Conservation (phyloP, 2,888 invertebrate genomes). For the Epicampocera succincta region DNA sequence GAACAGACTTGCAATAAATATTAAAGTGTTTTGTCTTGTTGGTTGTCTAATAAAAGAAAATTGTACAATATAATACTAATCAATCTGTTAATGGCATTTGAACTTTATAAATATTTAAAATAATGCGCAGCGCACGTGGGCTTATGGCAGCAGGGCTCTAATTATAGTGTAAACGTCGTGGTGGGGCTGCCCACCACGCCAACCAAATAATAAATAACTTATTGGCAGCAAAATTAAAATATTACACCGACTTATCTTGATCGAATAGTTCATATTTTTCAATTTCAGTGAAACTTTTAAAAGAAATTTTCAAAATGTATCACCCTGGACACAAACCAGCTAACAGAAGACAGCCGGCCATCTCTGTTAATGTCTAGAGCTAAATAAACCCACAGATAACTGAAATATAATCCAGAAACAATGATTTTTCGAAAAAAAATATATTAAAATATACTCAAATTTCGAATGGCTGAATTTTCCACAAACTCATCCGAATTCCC, state of each 20-base stretch:
- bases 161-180: constrained; percentile 5
- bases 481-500: no score
- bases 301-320: no score
- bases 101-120: constrained; percentile 26
- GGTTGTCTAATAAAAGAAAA: not conserved
- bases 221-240: not conserved
- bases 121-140: constrained; percentile 3
- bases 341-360: no score
- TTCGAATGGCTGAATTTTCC: no score
- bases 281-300: no score
- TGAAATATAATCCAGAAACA: no score
- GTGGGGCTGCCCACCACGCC: constrained; percentile 19
- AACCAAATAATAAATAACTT: not conserved
- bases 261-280: not conserved
- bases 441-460: no score
- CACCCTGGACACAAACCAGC: no score
- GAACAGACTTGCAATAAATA: constrained; percentile 24
- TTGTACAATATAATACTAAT: not conserved
- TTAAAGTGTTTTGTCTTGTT: constrained; percentile 9
- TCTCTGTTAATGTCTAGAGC: no score
- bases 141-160: constrained; percentile 8
- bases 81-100: constrained; percentile 33
- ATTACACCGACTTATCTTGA: not conserved
- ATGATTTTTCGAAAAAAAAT: no score
- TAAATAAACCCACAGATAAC: no score